A percentile compares a stretch with the other conserved stretches of the same genome.
Evolutionary conservation across 2,888 invertebrate species (phyloP).

Genomic region (Minunthozetes semirufus): DNA sequence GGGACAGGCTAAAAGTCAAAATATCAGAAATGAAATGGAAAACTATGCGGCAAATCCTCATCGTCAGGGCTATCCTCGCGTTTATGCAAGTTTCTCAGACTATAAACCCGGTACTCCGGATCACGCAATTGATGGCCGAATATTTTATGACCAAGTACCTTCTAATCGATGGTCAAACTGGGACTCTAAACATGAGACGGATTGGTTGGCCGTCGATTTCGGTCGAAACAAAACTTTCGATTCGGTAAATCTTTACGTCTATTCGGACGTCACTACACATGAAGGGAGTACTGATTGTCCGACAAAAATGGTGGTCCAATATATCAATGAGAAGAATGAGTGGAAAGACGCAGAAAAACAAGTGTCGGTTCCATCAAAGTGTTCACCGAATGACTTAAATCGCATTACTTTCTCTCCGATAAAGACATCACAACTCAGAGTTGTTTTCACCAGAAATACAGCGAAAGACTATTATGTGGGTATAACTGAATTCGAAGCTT

Average conservation of each 20-base stretch:
- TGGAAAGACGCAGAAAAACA: constrained; percentile 5
- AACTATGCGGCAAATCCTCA: constrained; percentile 6
- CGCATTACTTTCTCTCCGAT: background rate
- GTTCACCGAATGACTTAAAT: background rate
- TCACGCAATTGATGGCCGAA: background rate
- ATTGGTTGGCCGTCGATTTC: constrained; percentile 23
- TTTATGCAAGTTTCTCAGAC: background rate
- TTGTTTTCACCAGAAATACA: background rate
- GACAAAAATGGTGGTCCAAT: constrained; percentile 15
- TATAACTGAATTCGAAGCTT: background rate
- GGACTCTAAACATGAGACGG: background rate
- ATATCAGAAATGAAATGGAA: background rate
- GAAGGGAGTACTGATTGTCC: constrained; percentile 21
- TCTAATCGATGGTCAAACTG: background rate
- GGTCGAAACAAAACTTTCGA: background rate
- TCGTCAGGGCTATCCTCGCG: background rate
- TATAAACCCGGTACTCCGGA: background rate
- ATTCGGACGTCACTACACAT: background rate
- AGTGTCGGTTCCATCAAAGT: background rate
- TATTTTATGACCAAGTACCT: background rate
- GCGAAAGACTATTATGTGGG: constrained; percentile 15
- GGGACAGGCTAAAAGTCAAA: too few species aligned
- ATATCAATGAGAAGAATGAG: background rate
- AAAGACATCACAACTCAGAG: background rate
- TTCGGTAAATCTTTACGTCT: background rate